Conservation (phyloP, 2,113 vertebrate species). For the Indicator indicator region DNA sequence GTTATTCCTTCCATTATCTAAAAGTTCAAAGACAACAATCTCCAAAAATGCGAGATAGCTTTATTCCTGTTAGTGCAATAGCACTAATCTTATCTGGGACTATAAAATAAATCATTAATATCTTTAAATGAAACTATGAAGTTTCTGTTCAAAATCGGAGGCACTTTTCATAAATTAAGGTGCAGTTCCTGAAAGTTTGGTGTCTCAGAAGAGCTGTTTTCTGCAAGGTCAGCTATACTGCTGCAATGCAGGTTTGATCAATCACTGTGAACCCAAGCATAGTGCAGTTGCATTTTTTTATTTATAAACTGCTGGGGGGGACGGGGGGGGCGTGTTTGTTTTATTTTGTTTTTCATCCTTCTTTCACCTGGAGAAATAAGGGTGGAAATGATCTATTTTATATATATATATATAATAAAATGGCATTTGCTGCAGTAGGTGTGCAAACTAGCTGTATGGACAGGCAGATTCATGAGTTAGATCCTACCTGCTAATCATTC, state of each 20-base stretch:
- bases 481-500: background rate
- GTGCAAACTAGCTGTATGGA: background rate
- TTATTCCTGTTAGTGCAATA: background rate
- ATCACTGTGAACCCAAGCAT: background rate
- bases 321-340: background rate
- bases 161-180: background rate
- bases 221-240: background rate
- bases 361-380: background rate
- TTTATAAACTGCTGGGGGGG: background rate
- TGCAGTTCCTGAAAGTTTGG: background rate
- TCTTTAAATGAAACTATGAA: background rate
- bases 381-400: rapidly evolving
- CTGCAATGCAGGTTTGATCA: background rate
- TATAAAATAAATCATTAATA: background rate
- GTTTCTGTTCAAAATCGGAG: background rate
- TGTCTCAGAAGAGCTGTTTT: background rate
- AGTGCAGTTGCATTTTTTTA: background rate
- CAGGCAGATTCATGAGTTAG: background rate
- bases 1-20: background rate
- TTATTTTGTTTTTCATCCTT: no score
- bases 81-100: background rate
- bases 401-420: background rate
- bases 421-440: background rate
- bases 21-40: background rate
- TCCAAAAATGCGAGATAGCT: background rate